Base-by-base conservation (phyloP, 2,113 vertebrate genomes). In the Periophthalmus modestus region DNA sequence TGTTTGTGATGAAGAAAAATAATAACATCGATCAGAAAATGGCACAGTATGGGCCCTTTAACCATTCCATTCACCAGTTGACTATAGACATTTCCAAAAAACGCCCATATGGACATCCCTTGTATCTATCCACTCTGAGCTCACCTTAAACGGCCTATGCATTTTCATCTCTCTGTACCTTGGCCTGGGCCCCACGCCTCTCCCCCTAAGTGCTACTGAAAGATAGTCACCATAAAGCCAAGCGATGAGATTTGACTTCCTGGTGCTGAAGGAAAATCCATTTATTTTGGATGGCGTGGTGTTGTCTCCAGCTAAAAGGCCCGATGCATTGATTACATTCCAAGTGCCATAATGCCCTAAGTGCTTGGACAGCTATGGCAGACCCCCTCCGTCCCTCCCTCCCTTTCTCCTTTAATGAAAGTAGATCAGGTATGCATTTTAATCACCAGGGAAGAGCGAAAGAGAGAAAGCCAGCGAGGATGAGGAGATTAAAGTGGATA, bases 261-360 rank as follows among this genome's bases (percentile, higher is more conserved):
- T 73, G 67, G 62, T 73, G 43, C 72, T 59, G 61, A 74, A 74
- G 69, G 68, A 76, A 85, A 82, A 85, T 84, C 75, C 66, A 85
- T 87, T 79, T 83, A 77, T 80, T 89, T 80, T 74, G 62, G 68
- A 72, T 75, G 68, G 72, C 57, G 11, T 54, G 79, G 70, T 82
- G 65, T 84, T 69, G 69, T 75, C 57, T 66, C 2, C 74, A 69
- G 78, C 69, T 81, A 77, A 83, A 83, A 85, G 68, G 46, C 62
- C 71, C 65, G 62, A 70, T 61, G 46, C 77, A 83, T 87, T 85
- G 85, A 89, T 87, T 88, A 73, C 75, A 80, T 78, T 74, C 73
- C 50, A 74, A 78, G 77, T 63, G 50, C 66, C 55, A 81, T 62
- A 84, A 85, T 82, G 76, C 61, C 65, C 65, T 66, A 69, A 88